Evolutionary conservation across 2,113 vertebrate genomes (phyloP).

Genomic region (Trematomus loennbergii): DNA sequence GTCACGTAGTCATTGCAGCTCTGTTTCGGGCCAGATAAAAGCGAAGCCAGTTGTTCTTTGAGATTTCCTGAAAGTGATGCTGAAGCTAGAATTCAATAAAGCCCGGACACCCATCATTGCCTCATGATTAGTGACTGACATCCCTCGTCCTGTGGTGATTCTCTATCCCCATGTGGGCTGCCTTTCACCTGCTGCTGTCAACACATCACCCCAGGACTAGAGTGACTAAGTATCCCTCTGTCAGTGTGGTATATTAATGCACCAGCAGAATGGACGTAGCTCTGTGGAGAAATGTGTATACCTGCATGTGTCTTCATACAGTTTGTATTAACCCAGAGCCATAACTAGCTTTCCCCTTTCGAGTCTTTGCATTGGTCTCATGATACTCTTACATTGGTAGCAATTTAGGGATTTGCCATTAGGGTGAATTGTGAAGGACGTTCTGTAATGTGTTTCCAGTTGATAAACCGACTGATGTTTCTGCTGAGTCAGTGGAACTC

Average conservation of each 20-base stretch:
- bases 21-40: neutral
- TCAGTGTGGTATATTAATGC: slow-evolving; percentile 40
- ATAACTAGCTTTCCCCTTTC: neutral
- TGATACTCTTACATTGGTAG: slow-evolving; percentile 49
- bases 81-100: slow-evolving; percentile 21
- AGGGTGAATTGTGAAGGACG: slow-evolving; percentile 42
- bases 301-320: slow-evolving; percentile 1
- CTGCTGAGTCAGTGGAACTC: slow-evolving; percentile 63
- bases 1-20: neutral
- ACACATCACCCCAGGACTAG: slow-evolving; percentile 13
- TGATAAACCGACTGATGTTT: slow-evolving; percentile 48
- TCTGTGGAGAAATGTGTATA: slow-evolving; percentile 13
- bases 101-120: slow-evolving; percentile 23
- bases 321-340: slow-evolving; percentile 9
- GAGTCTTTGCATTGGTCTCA: slow-evolving; percentile 12
- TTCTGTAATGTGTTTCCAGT: slow-evolving; percentile 54
- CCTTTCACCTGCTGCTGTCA: slow-evolving; percentile 29
- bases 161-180: slow-evolving; percentile 12
- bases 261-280: slow-evolving; percentile 21
- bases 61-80: slow-evolving; percentile 11
- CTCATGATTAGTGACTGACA: slow-evolving; percentile 28
- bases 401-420: slow-evolving; percentile 55
- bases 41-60: slow-evolving; percentile 9
- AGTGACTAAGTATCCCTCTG: slow-evolving; percentile 44
- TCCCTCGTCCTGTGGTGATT: slow-evolving; percentile 37